Base-by-base conservation (phyloP, 53 echinoderm and acorn worm species). In the Glandiceps talaboti region DNA sequence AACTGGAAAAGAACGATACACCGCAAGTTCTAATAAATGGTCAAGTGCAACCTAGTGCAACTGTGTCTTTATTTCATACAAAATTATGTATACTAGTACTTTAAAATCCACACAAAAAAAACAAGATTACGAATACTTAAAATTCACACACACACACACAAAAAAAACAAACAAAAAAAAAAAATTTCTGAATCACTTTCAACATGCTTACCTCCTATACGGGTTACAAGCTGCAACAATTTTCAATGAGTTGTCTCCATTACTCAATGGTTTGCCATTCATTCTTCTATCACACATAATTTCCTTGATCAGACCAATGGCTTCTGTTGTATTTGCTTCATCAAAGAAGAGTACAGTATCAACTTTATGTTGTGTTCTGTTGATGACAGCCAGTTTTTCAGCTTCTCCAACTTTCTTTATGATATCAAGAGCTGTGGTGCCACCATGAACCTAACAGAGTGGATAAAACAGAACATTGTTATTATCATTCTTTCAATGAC, bases 221-320 rank as follows among this genome's bases (percentile, higher is more conserved):
- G 81, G 82, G 75, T 82, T 82, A 30, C 82, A 82, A 30, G 82
- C 82, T 27, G 75, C 82, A 26, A 82, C 75, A 12, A 81, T 81
- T 30, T 81, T 81, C 74, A 81, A 30, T 1, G 73, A 1, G 20
- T 33, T 28, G 28, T 28, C 30, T 74, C 31, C 75, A 1, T 28
- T 6, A 28, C 28, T 30, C 30, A 82, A 30, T 29, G 26, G 81
- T 29, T 30, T 73, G 28, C 81, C 81, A 1, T 31, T 64, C 28
- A 73, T 28, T 28, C 80, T 33, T 26, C 27, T 28, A 33, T 32
- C 27, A 80, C 32, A 80, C 27, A 80, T 80, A 33, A 80, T 26
- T 20, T 75, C 75, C 33, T 82, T 82, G 26, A 82, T 82, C 0
- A 82, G 76, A 32, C 76, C 82, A 32, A 82, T 73, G 1, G 82